phyloP scores from a whole-genome alignment of 2,113 vertebrate species.

The Neodon shergylaensis region DNA sequence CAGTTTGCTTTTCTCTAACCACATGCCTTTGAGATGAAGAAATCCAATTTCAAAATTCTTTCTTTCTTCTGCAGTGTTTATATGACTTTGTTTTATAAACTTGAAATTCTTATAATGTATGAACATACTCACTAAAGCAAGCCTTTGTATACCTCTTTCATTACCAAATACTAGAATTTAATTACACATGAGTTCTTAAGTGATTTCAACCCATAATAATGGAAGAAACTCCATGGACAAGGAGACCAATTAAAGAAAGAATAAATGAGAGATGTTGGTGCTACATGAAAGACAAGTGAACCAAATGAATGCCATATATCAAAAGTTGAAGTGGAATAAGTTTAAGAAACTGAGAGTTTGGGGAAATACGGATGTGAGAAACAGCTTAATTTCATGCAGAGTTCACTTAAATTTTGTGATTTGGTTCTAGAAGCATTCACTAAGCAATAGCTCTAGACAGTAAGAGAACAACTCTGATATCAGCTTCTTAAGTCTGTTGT shows the following conservation, averaged over 20 bases:
- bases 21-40: background rate
- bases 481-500: background rate
- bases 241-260: background rate
- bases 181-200: background rate
- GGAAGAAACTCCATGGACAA: background rate
- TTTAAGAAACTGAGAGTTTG: background rate
- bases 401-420: background rate
- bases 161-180: background rate
- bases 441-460: background rate
- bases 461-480: background rate
- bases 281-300: background rate
- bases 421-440: background rate
- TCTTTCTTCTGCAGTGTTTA: background rate
- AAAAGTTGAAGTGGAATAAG: background rate
- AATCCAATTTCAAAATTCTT: background rate
- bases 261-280: background rate
- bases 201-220: background rate
- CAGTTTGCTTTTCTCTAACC: background rate
- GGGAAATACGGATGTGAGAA: background rate
- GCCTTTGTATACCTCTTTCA: background rate
- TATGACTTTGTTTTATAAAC: background rate
- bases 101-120: background rate
- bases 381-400: background rate
- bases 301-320: background rate
- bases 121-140: background rate